Conservation (phyloP, 2,113 vertebrate genomes). For the Thermophis baileyi region DNA sequence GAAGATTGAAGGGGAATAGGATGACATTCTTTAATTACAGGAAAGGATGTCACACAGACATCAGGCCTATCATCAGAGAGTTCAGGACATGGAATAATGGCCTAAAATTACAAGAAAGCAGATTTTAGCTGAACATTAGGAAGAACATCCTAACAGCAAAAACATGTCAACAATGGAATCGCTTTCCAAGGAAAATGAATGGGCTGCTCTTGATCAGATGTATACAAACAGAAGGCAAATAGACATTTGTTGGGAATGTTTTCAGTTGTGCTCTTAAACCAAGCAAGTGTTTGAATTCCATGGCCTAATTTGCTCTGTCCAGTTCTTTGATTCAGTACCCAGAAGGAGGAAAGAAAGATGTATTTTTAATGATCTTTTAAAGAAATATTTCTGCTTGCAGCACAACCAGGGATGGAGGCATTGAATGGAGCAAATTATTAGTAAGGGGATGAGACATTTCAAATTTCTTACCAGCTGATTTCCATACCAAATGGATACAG, state of each 20-base stretch:
- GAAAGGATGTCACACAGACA: neutral
- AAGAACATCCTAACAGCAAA: neutral
- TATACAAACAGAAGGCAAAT: neutral
- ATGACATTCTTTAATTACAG: neutral
- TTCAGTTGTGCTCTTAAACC: neutral
- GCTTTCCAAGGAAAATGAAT: neutral
- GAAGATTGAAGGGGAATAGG: neutral
- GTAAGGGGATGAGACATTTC: neutral
- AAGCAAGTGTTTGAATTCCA: neutral
- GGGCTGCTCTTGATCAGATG: neutral
- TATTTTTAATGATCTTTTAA: neutral
- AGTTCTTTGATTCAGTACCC: neutral
- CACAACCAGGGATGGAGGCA: neutral
- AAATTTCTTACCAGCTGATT: neutral
- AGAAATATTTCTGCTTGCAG: neutral
- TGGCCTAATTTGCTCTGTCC: neutral
- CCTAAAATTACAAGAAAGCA: neutral
- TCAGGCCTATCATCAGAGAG: neutral
- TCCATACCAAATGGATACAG: neutral
- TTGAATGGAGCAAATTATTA: neutral
- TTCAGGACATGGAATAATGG: neutral
- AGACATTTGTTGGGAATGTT: neutral
- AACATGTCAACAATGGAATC: neutral
- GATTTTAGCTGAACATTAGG: neutral
- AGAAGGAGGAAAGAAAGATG: neutral